These are phyloP conservation scores for Condylura cristata DNA, from an alignment of 2,113 vertebrate genomes.

Conservation along the genomic window DNA sequence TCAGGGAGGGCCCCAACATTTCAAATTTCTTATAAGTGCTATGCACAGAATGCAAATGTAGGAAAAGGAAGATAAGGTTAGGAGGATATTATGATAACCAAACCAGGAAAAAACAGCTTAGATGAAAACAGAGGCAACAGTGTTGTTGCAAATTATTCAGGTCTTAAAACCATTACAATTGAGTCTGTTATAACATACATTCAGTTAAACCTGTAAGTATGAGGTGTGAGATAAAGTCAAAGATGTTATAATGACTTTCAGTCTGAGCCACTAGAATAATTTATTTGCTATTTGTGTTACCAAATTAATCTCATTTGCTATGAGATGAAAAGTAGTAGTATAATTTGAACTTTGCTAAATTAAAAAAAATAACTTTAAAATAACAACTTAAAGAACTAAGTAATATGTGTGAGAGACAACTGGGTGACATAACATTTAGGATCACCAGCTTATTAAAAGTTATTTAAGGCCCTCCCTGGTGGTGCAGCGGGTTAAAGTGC, in stretches of 20 bases:
- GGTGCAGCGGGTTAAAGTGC: too few relatives aligned
- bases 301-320: too few relatives aligned
- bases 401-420: background rate
- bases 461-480: background rate
- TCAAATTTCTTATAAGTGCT: background rate
- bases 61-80: background rate
- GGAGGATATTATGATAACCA: background rate
- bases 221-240: background rate
- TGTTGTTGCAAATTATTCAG: background rate
- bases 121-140: rapidly evolving
- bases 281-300: background rate
- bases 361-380: background rate
- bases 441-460: background rate
- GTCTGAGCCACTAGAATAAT: background rate
- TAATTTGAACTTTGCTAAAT: background rate
- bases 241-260: background rate
- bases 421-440: background rate
- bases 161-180: background rate
- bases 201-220: background rate
- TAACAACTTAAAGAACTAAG: background rate
- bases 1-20: too few relatives aligned
- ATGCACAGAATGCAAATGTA: background rate
- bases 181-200: background rate
- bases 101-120: background rate
- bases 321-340: too few relatives aligned